Conservation (phyloP, 2,113 vertebrate genomes). For the Microcebus murinus region DNA sequence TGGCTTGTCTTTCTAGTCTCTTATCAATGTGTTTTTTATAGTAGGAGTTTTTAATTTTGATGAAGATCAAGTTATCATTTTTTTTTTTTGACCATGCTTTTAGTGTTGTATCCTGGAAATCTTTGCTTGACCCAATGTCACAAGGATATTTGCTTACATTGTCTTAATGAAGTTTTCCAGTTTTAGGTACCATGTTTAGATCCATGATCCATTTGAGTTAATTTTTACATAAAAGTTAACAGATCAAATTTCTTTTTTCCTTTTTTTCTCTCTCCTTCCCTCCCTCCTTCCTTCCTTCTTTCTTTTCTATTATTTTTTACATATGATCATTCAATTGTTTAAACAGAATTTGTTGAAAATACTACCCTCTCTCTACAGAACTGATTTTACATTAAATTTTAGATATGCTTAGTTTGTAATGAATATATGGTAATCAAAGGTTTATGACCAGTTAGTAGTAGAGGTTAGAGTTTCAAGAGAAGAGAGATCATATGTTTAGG, state of each 20-base stretch:
- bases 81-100: not conserved
- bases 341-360: not conserved
- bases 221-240: not conserved
- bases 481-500: not conserved
- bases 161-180: not conserved
- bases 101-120: not conserved
- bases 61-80: not conserved
- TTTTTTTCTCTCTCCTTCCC: accelerated
- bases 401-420: not conserved
- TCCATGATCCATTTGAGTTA: not conserved
- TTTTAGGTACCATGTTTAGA: not conserved
- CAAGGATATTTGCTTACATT: not conserved
- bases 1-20: not conserved
- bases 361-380: not conserved
- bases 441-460: not conserved
- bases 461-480: not conserved
- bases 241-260: not conserved
- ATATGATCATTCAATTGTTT: not conserved
- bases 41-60: not conserved
- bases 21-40: not conserved
- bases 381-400: not conserved
- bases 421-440: not conserved
- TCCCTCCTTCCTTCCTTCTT: not conserved
- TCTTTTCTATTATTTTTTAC: not conserved
- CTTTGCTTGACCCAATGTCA: not conserved